Base-by-base conservation (phyloP, 2,113 vertebrate species). In the Phasianus colchicus region DNA sequence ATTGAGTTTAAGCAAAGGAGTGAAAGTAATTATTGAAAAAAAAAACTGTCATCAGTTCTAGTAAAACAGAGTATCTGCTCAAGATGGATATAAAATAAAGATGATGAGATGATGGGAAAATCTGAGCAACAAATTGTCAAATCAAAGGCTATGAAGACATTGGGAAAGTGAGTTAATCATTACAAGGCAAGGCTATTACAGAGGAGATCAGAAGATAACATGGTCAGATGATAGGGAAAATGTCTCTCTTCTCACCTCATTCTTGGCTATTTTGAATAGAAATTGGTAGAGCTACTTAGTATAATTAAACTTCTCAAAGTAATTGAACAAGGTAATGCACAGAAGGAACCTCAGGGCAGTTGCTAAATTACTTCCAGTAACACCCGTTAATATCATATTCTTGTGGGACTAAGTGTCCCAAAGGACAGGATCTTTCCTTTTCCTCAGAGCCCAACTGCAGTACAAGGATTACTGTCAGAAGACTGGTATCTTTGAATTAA, bases 21-120 rank as follows among this genome's bases (percentile, higher is more conserved):
- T 89, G 71, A 66, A 88, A 88, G 54, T 86, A 83, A 80, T 89
- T 92, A 88, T 76, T 92, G 81, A 91, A 94, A 94, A 24, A 24
- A 88, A 90, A 88, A 91, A 13, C 52, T 78, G 54, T 60, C 81
- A 75, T 82, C 76, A 43, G 67, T 83, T 90, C 76, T 67, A 91
- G 72, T n/a, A 88, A 87, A 91, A 91, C 24, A 79, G 72, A 91
- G 38, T 72, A 79, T 86, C 57, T 90, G 76, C 42, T 90, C 63
- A 89, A 71, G 36, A 79, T 71, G 60, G 54, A 67, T 83, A 67
- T 52, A 72, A 90, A 94, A 86, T 30, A 48, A 60, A 94, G 60
- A 78, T 94, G 87, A 77, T 73, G 75, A 73, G 24, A 57, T 58
- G 84, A 89, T 32, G 38, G 74, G 66, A 85, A 83, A 88, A 79